Conservation (phyloP, 2,797 vertebrate species). For the Danio choprae region DNA sequence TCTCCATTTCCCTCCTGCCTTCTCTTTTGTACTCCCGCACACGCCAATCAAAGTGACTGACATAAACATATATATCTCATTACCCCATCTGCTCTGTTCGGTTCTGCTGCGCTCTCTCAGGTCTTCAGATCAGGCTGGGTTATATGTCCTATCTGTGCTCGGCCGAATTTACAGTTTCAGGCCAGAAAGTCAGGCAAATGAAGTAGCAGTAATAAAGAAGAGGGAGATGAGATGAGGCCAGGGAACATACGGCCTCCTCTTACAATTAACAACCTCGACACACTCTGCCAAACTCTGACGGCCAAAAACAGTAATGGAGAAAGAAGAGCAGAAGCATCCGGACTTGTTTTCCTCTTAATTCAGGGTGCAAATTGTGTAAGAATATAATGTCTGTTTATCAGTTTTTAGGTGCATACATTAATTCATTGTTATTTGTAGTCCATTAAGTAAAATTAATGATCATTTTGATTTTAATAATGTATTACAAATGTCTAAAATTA, state of each 20-base stretch:
- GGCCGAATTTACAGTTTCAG: conserved; percentile 34
- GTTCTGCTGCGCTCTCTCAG: conserved; percentile 10
- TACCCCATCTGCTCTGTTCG: conserved; percentile 36
- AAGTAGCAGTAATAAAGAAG: conserved; percentile 48
- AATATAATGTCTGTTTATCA: not conserved
- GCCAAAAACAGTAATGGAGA: conserved; percentile 50
- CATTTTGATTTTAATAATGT: no score
- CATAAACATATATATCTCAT: conserved; percentile 37
- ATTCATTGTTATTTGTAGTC: no score
- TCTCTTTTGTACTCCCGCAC: conserved; percentile 30
- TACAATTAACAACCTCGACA: conserved; percentile 63
- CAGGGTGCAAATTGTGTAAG: not conserved
- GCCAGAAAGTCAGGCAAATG: conserved; percentile 48
- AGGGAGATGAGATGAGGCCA: conserved; percentile 43
- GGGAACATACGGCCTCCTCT: conserved; percentile 65
- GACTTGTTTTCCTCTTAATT: not conserved
- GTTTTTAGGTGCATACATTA: no score
- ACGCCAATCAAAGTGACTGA: conserved; percentile 45
- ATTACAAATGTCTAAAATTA: no score
- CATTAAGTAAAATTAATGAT: no score
- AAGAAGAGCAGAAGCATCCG: not conserved
- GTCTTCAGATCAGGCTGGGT: conserved; percentile 18
- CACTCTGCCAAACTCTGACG: conserved; percentile 60
- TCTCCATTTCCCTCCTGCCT: conserved; percentile 32
- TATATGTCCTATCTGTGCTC: conserved; percentile 28